Evolutionary conservation across 1,140 invertebrate species (phyloP), one percentile per base, ranked within the genome.

Genomic region (Hypsibius dujardini): DNA sequence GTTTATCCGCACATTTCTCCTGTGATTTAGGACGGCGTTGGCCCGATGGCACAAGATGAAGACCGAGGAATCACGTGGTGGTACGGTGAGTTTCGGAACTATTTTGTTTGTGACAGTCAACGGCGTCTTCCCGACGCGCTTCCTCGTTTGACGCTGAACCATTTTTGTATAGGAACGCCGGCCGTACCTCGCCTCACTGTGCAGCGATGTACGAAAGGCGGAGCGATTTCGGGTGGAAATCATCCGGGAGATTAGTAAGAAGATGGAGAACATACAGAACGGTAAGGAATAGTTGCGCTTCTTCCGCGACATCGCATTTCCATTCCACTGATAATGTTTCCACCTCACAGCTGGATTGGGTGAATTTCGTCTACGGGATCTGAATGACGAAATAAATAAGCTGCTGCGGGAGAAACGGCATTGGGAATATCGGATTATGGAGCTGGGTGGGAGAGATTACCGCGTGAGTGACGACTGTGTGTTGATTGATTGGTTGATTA

Each of bases 371-470:
- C 92, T 99, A 74, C 82, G 96, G 47, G 96, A 99, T 80, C 81
- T 99, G 1, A 99, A 99, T 79, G 96, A 99, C 82, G 95, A 99
- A 82, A 99, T 99, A 71, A 99, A 99, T 78, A 98, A 98, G 81
- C 79, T 98, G 47, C 82, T 99, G 46, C 80, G 94, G 73, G 92
- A 98, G 78, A 87, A 87, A 79, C 83, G 91, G 0, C 94, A 98
- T 77, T 99, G 96, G 96, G 95, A 99, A 78, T 86, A 88, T 47
- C 87, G 95, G 78, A 98, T 99, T 71, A 87, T 89, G 75, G 87
- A 95, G 74, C 82, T 99, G 1, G 95, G 94, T 40, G 96, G 96
- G 0, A 88, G 90, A 1, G 93, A 99, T 79, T 97, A 98, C 81
- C 84, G 87, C n/a, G 72, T 74, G 70, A 73, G 74, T 71, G 72